Evolutionary conservation across 2,113 vertebrate species (phyloP).

Genomic region (Megaceryle torquata): DNA sequence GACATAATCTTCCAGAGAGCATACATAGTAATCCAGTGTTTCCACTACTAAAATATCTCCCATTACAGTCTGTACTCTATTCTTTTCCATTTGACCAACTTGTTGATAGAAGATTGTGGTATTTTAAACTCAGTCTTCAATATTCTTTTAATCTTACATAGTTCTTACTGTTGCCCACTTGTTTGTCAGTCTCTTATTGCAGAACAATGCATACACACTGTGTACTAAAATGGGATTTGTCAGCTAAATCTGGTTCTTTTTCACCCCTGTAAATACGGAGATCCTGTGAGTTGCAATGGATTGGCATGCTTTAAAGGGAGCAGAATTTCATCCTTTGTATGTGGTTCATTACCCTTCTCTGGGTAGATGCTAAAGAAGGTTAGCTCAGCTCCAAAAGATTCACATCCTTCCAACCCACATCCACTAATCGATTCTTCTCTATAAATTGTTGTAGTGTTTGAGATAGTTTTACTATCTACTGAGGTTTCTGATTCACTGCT

Average conservation of each 20-base stretch:
- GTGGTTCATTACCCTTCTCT: neutral
- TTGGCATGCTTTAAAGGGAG: neutral
- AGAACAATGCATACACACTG: neutral
- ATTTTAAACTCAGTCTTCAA: neutral
- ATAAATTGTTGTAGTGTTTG: neutral
- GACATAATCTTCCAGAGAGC: neutral
- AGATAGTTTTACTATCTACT: neutral
- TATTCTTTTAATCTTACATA: neutral
- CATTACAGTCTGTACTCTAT: neutral
- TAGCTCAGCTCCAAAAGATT: neutral
- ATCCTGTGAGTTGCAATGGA: neutral
- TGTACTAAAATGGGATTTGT: neutral
- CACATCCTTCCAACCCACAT: neutral
- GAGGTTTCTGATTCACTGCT: constrained; percentile 27
- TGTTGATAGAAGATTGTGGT: neutral
- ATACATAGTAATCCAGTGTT: neutral
- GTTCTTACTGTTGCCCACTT: neutral
- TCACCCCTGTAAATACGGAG: neutral
- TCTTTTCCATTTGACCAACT: neutral
- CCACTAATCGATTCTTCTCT: neutral
- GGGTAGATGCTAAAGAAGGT: neutral
- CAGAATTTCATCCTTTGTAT: neutral
- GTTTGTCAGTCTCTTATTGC: neutral
- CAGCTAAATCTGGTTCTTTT: neutral
- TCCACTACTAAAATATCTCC: neutral